Evolutionary conservation across 2,888 invertebrate genomes (phyloP).

Genomic region (Andrena praecox): DNA sequence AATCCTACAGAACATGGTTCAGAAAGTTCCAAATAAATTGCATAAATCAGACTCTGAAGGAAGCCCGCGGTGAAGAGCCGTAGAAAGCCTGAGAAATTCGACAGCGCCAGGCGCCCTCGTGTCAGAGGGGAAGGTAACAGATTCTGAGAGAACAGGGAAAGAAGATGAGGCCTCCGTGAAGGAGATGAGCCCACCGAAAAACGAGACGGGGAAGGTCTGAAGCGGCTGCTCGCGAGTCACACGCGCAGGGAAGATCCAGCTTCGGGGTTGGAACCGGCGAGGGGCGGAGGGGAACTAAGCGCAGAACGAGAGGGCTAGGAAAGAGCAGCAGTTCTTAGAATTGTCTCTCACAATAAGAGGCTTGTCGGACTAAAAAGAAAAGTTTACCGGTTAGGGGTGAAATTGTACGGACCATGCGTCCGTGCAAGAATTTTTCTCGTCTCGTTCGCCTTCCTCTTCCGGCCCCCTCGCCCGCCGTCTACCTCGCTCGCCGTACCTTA

Average conservation of each 20-base stretch:
- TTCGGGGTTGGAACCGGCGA: conserved; percentile 16
- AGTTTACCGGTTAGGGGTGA: conserved; percentile 81
- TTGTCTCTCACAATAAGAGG: conserved; percentile 82
- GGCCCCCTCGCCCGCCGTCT: conserved; percentile 1
- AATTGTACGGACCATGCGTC: conserved; percentile 77
- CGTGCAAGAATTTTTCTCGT: conserved; percentile 69
- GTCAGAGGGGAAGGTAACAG: conserved; percentile 30
- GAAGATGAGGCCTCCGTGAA: conserved; percentile 34
- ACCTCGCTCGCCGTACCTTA: conserved; percentile 63
- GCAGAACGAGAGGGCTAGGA: conserved; percentile 49
- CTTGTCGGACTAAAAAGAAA: conserved; percentile 81
- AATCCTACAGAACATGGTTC: no score
- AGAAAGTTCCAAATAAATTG: background rate
- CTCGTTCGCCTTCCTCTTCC: conserved; percentile 51
- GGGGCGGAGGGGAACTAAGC: conserved; percentile 16
- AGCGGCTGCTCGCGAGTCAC: conserved; percentile 61
- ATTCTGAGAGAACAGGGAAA: conserved; percentile 29
- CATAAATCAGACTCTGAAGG: background rate
- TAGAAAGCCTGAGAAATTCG: conserved; percentile 16
- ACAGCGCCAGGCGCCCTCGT: background rate
- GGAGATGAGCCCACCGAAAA: conserved; percentile 52
- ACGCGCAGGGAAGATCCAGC: conserved; percentile 27
- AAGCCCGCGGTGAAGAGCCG: background rate
- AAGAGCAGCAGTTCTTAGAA: conserved; percentile 74
- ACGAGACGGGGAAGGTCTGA: conserved; percentile 50